Base-by-base conservation (phyloP, 2,888 invertebrate species). In the Brassicogethes aeneus region DNA sequence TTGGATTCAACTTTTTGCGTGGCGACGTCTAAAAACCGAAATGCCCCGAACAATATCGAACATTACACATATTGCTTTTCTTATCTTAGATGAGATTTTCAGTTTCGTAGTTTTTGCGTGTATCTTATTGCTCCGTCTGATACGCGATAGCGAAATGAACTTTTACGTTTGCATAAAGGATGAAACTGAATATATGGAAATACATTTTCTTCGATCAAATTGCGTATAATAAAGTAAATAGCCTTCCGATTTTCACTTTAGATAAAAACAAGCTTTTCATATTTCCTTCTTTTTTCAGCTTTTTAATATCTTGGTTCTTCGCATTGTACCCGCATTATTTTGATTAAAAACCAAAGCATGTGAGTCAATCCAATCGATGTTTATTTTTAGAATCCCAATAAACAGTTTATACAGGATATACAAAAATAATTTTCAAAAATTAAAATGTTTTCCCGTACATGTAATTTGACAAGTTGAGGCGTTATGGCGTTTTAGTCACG, bases 1-100 rank as follows among this genome's bases (percentile, higher is more conserved):
- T 62, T 62, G 62, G 60, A 62, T 62, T 59, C 60, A 58, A 62
- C 56, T 62, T 62, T 61, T 62, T 60, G 52, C 43, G 47, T 45
- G 43, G 29, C 42, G 39, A 33, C 42, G 39, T 31, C 41, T 41
- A 44, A 42, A 48, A 42, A 46, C 46, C 46, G n/a, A 10, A 23
- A 23, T 10, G 10, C 10, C 5, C 23, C 23, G 23, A 23, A 23
- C 10, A 23, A 23, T 23, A 23, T 23, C 23, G 23, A 23, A 23
- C 23, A n/a, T 23, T 23, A 23, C 23, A 23, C 5, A 23, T 23
- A 23, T 23, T 23, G 23, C 16, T 3, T 16, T 36, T 36, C 36
- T 36, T 36, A 36, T 36, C 36, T 16, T 35, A 35, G 36, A 36
- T 36, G 36, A 36, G 36, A 16, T 16, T 33, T 14, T 12, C 33